Base-by-base conservation (phyloP, 2,888 invertebrate genomes). In the Elegia similella region DNA sequence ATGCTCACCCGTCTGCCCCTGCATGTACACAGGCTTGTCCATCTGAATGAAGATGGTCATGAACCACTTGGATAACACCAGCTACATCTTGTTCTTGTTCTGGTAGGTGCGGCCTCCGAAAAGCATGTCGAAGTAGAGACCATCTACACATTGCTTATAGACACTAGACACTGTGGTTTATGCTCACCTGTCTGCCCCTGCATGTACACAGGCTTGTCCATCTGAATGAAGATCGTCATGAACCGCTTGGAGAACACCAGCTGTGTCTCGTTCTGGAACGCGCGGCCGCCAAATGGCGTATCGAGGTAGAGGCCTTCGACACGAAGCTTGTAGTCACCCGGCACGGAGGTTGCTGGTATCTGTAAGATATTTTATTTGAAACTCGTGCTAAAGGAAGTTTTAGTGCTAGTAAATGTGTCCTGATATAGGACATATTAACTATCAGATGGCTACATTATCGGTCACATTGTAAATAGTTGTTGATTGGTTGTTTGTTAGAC, bases 141-240 rank as follows among this genome's bases (percentile, higher is more conserved):
- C 98, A 79, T 97, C 97, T 0, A 97, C 94, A 0, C 96, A 93
- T 30, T 98, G 89, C 72, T 95, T 95, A 82, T 98, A 99, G 64
- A 95, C 93, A 0, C 98, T 98, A 0, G 90, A 92, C 0, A 96
- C 95, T 66, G 97, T 95, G 7, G 97, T 98, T 0, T n/a, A n/a
- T n/a, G 58, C 78, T 81, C 78, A 95, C 95, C 94, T 58, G 93
- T 96, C 82, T 98, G 97, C 6, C 96, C 95, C 83, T 98, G 98
- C 94, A 95, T 98, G 76, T 99, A 99, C 6, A 98, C 94, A 0
- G 98, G 98, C 77, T 98, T 98, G 80, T 98, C 98, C 72, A 97
- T 95, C 85, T 98, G 98, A 66, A 99, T 96, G 80, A 98, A 98
- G 63, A 98, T 97, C 0, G 98, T 98, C 95, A 98, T 97, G 52